Evolutionary conservation across 2,888 invertebrate species (phyloP).

Genomic region (Nomada ruficornis): DNA sequence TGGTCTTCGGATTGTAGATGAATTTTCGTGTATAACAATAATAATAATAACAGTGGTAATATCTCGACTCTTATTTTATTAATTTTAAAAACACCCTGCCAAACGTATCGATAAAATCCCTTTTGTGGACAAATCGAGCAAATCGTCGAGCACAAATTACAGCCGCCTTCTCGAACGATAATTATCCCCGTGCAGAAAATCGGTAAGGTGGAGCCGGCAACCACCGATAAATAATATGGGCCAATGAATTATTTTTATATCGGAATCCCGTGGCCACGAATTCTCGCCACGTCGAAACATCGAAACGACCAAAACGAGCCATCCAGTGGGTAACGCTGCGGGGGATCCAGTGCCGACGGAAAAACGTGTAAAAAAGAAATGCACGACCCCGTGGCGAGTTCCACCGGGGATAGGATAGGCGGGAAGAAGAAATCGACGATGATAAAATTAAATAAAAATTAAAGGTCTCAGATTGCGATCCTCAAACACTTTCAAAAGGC

Average conservation of each 20-base stretch:
- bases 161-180: neutral
- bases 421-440: conserved; percentile 58
- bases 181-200: conserved; percentile 13
- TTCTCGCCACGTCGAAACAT: conserved; percentile 35
- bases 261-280: conserved; percentile 39
- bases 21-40: too few relatives aligned
- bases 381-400: neutral
- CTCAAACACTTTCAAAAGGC: conserved; percentile 56
- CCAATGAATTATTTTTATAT: conserved; percentile 53
- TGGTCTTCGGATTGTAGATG: too few relatives aligned
- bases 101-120: neutral
- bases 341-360: conserved; percentile 33
- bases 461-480: conserved; percentile 60
- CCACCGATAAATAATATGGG: conserved; percentile 45
- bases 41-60: too few relatives aligned
- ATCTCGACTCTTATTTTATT: neutral
- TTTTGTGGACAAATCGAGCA: neutral
- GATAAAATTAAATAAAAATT: conserved; percentile 57
- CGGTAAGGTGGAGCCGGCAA: neutral
- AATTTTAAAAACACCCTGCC: neutral
- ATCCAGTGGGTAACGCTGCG: conserved; percentile 10
- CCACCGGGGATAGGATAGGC: conserved; percentile 14
- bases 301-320: conserved; percentile 39
- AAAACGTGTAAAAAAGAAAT: conserved; percentile 34
- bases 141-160: conserved; percentile 15